Evolutionary conservation across 2,797 vertebrate species (phyloP).

Genomic region (Poecilia picta): DNA sequence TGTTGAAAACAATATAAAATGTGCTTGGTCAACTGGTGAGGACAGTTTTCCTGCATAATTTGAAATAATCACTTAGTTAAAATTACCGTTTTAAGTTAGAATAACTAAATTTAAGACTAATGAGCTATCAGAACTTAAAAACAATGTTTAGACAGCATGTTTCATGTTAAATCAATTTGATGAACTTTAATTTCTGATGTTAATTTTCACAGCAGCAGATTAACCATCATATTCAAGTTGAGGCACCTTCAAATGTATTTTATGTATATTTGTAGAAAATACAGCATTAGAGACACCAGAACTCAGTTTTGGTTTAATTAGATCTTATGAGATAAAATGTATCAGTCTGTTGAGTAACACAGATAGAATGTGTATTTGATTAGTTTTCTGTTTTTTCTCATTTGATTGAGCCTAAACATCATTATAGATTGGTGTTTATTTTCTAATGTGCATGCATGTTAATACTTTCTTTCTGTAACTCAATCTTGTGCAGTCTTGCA

Average conservation of each 20-base stretch:
- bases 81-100: too few relatives aligned
- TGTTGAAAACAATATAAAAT: too few relatives aligned
- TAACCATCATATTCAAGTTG: not conserved
- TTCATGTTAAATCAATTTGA: too few relatives aligned
- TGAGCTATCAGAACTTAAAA: too few relatives aligned
- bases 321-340: not conserved
- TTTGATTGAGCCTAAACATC: not conserved
- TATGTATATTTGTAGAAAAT: not conserved
- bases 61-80: too few relatives aligned
- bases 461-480: slow-evolving; percentile 3
- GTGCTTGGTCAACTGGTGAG: too few relatives aligned
- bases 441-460: slow-evolving; percentile 1
- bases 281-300: not conserved
- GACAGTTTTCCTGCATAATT: too few relatives aligned
- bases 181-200: not conserved
- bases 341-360: not conserved
- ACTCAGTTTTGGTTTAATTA: not conserved
- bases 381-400: not conserved
- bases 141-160: too few relatives aligned
- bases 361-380: not conserved
- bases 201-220: not conserved
- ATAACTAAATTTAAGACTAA: too few relatives aligned
- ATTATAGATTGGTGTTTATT: not conserved
- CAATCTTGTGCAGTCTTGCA: not conserved
- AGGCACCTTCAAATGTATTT: not conserved